Conservation (phyloP, 2,113 vertebrate species). For the Petaurus breviceps region DNA sequence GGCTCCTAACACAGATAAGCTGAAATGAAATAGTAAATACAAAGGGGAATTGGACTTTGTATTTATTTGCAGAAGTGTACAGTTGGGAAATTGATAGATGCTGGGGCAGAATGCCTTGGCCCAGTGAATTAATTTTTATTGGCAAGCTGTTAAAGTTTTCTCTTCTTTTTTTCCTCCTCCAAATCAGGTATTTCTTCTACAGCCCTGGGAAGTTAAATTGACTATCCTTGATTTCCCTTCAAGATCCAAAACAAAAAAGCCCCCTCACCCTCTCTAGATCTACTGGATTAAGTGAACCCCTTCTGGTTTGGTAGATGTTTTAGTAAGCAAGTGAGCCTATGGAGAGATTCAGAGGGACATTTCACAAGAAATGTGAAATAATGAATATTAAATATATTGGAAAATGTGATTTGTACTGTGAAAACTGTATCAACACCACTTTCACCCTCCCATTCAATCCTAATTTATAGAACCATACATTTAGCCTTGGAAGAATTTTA, state of each 20-base stretch:
- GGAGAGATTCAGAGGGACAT: too few relatives aligned
- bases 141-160: background rate
- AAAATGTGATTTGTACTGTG: background rate
- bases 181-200: background rate
- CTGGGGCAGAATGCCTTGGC: background rate
- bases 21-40: background rate
- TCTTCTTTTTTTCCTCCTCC: background rate
- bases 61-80: background rate
- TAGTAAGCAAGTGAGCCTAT: background rate
- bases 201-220: conserved; percentile 5
- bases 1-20: background rate
- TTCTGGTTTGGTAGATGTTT: background rate
- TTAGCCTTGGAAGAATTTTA: background rate
- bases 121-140: background rate
- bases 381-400: too few relatives aligned
- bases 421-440: background rate
- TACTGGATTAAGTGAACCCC: background rate
- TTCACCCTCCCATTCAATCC: background rate
- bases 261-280: background rate
- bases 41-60: conserved; percentile 11
- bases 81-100: background rate
- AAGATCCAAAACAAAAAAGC: conserved; percentile 4
- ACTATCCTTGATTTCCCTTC: conserved; percentile 1
- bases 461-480: background rate
- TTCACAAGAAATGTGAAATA: too few relatives aligned